These are phyloP conservation scores for Aspiorhynchus laticeps DNA, from an alignment of 2,113 vertebrate genomes.

Conservation along the genomic window DNA sequence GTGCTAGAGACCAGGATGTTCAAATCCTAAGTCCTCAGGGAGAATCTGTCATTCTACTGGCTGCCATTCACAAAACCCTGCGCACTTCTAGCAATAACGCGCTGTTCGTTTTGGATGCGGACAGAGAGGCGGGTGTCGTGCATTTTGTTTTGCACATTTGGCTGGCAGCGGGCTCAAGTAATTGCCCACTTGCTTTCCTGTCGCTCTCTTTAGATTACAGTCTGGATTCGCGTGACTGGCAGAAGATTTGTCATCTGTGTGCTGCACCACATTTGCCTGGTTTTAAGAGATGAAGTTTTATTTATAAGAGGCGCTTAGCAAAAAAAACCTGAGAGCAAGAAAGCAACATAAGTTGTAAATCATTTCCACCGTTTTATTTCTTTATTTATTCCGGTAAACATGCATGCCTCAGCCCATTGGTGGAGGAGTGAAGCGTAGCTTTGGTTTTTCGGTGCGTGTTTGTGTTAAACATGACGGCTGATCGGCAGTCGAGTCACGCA, in stretches of 20 bases:
- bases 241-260: slow-evolving; percentile 31
- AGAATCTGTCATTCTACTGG: slow-evolving; percentile 33
- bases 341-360: slow-evolving; percentile 37
- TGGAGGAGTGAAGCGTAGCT: slow-evolving; percentile 40
- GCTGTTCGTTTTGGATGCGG: neutral
- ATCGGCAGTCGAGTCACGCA: slow-evolving; percentile 64
- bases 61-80: slow-evolving; percentile 36
- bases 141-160: slow-evolving; percentile 39
- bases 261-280: slow-evolving; percentile 50
- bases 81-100: slow-evolving; percentile 34
- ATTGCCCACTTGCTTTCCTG: slow-evolving; percentile 43
- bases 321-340: slow-evolving; percentile 35
- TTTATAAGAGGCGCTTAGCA: slow-evolving; percentile 6
- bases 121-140: slow-evolving; percentile 26
- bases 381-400: slow-evolving; percentile 5
- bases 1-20: neutral
- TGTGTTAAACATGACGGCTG: slow-evolving; percentile 54
- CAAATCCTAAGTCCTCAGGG: slow-evolving; percentile 19
- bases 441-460: slow-evolving; percentile 53
- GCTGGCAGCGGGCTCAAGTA: slow-evolving; percentile 44
- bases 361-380: slow-evolving; percentile 34
- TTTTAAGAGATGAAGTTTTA: slow-evolving; percentile 8
- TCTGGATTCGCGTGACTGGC: slow-evolving; percentile 42
- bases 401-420: slow-evolving; percentile 47
- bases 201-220: slow-evolving; percentile 37